These are phyloP conservation scores for Tolypeutes matacus DNA, from an alignment of 2,797 vertebrate species.

Conservation along the genomic window DNA sequence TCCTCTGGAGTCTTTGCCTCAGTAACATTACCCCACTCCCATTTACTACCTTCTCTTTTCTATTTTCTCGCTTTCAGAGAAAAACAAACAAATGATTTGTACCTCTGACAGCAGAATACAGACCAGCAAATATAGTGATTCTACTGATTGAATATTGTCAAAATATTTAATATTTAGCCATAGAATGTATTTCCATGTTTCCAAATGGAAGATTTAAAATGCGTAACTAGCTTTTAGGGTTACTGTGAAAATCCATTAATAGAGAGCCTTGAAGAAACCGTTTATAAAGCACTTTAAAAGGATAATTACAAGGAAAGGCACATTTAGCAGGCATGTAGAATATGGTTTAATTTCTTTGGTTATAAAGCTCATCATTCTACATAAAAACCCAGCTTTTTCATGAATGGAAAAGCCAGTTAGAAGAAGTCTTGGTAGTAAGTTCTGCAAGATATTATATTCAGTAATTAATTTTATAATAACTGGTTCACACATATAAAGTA, in stretches of 20 bases:
- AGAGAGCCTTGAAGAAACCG: conserved; percentile 47
- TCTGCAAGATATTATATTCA: conserved; percentile 79
- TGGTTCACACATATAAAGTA: conserved; percentile 68
- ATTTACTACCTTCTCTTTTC: background rate
- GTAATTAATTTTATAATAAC: conserved; percentile 80
- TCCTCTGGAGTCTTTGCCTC: background rate
- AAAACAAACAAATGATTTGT: background rate
- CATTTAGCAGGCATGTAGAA: conserved; percentile 69
- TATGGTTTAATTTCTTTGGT: conserved; percentile 70
- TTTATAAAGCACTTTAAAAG: conserved; percentile 73
- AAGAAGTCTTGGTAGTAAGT: conserved; percentile 70
- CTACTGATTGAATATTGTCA: background rate
- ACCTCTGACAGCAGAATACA: background rate
- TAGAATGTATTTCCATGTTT: conserved; percentile 4
- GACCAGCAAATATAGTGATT: background rate
- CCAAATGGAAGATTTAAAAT: conserved; percentile 59
- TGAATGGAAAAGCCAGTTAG: conserved; percentile 72
- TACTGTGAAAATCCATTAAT: conserved; percentile 64
- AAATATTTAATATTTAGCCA: conserved; percentile 62
- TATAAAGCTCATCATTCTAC: conserved; percentile 74
- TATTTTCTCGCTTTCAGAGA: background rate
- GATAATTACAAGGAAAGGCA: conserved; percentile 75
- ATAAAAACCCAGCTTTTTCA: conserved; percentile 69
- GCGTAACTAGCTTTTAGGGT: conserved; percentile 63
- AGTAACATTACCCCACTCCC: background rate